Evolutionary conservation across 2,113 vertebrate species (phyloP).

Genomic region (Psittacus erithacus): DNA sequence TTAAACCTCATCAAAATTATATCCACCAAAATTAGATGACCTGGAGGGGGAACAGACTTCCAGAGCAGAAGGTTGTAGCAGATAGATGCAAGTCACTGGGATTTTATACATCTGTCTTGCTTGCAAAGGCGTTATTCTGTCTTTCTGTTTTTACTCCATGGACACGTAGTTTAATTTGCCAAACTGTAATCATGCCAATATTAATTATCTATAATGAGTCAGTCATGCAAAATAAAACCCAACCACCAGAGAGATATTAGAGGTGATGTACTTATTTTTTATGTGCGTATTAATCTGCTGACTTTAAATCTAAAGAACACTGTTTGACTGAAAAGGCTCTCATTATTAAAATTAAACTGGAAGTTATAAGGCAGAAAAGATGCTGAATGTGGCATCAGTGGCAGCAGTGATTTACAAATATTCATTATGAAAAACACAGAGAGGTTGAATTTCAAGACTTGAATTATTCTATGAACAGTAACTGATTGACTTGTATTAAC

Average conservation of each 20-base stretch:
- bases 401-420: conserved; percentile 34
- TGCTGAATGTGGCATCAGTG: conserved; percentile 15
- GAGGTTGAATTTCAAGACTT: neutral
- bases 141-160: neutral
- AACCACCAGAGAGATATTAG: neutral
- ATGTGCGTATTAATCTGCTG: conserved; percentile 36
- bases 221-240: conserved; percentile 21
- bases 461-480: conserved; percentile 8
- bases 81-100: neutral
- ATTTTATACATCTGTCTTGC: rapidly evolving
- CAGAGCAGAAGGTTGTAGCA: neutral
- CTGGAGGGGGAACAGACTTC: neutral
- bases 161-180: neutral
- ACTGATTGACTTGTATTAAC: neutral
- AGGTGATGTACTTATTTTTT: conserved; percentile 36
- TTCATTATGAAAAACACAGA: neutral
- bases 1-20: neutral
- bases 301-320: conserved; percentile 23
- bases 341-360: conserved; percentile 43
- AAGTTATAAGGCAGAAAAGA: neutral
- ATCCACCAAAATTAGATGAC: neutral
- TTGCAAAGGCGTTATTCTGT: neutral
- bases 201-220: conserved; percentile 39
- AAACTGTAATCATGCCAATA: conserved; percentile 16
- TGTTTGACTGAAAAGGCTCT: conserved; percentile 37